Base-by-base conservation (phyloP, 2,888 invertebrate species). In the Orchesella flavescens region DNA sequence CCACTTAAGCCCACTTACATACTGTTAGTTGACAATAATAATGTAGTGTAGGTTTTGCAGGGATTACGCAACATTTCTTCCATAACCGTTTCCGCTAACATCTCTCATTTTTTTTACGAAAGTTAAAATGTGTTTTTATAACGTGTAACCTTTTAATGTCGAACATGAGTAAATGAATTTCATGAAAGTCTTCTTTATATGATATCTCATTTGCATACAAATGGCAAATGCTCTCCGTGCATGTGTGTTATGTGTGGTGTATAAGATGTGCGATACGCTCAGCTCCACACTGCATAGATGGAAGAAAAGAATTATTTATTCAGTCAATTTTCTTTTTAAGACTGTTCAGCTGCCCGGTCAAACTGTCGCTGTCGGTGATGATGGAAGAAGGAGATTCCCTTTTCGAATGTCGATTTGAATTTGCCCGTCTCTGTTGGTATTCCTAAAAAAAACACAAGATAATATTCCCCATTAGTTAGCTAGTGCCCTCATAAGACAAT, bases 321-420 rank as follows among this genome's bases (percentile, higher is more conserved):
- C 61, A 74, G 23, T 81, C 68, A 21, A 68, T 19, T 49, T 81
- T 81, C 74, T 81, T 81, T 44, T 86, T 87, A 49, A 87, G 74
- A 65, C 71, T 80, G 77, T 79, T 84, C n/a, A 87, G 77, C 72
- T 87, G 87, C 5, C 86, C 84, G 12, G 84, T 84, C 34, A 87
- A 77, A n/a, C 71, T 73, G 49, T 84, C 84, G 59, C 81, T 82
- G 46, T 87, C 86, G 23, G 83, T 83, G 34, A 86, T 77, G 66
- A 84, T 81, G 63, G 69, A 23, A 44, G 81, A 72, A n/a, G 34
- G 43, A 1, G 83, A 80, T 49, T 65, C 73, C 21, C 86, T 76
- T 63, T 86, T 87, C 34, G 81, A 44, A 44, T 82, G 65, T 46
- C 84, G 74, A 53, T 66, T 84, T 65, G 72, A 73, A 65, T 53